Percentiles rank a stretch among this genome's conserved stretches.
Evolutionary conservation across 2,888 invertebrate genomes (phyloP).

Genomic region (Pollenia labialis): DNA sequence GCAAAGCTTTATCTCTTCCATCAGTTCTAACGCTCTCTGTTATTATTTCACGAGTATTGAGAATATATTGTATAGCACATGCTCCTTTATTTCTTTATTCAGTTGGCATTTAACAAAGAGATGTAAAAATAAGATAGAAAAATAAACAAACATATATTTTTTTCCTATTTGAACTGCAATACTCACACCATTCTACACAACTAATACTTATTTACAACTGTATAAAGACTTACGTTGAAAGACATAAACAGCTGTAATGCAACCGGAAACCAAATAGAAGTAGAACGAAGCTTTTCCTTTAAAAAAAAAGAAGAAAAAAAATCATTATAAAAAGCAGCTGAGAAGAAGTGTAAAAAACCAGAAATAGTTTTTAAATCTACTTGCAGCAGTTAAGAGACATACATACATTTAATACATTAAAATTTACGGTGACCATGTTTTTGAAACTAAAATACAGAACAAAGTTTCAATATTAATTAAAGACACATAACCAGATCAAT

Average conservation of each 20-base stretch:
- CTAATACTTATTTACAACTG: not conserved
- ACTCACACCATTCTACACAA: conserved; percentile 5
- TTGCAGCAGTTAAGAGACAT: not conserved
- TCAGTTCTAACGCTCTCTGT: not conserved
- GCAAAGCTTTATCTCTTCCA: conserved; percentile 5
- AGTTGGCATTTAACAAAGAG: conserved; percentile 25
- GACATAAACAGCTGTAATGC: conserved; percentile 66
- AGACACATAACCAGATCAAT: no score
- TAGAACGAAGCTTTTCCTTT: conserved; percentile 46
- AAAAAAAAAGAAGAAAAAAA: not conserved
- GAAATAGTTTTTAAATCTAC: not conserved
- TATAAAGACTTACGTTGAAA: conserved; percentile 11
- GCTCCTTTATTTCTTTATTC: conserved; percentile 3
- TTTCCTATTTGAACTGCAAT: not conserved
- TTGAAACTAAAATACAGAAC: no score
- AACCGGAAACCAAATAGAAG: conserved; percentile 67
- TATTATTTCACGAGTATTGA: not conserved
- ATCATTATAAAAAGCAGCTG: conserved; percentile 41
- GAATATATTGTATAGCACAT: not conserved
- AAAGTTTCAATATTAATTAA: no score
- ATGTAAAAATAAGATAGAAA: conserved; percentile 10
- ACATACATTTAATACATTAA: not conserved
- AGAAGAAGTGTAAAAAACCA: not conserved
- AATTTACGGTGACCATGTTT: no score
- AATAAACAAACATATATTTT: conserved; percentile 27